Percentiles rank a stretch among this genome's conserved stretches.
Evolutionary conservation across 2,888 invertebrate species (phyloP).

Genomic region (Ptilodon capucinus): DNA sequence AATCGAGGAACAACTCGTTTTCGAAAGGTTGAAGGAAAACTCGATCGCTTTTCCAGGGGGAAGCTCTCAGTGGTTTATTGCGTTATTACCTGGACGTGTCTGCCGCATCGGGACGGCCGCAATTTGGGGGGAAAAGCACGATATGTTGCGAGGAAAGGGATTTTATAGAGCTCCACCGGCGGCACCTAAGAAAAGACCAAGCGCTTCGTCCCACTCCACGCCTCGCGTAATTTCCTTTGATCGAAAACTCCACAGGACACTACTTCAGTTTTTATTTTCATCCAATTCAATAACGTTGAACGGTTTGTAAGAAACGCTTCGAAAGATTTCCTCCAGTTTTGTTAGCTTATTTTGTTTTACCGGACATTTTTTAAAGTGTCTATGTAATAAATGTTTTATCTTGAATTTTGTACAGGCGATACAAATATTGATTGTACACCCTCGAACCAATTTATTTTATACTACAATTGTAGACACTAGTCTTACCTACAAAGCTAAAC

Average conservation of each 20-base stretch:
- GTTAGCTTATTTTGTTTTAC: constrained; percentile 29
- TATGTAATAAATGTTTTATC: constrained; percentile 15
- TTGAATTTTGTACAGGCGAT: not conserved
- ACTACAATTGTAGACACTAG: too few species aligned
- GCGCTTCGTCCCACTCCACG: constrained; percentile 49
- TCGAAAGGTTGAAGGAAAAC: constrained; percentile 78
- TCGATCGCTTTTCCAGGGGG: constrained; percentile 80
- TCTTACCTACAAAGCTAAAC: too few species aligned
- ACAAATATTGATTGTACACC: not conserved
- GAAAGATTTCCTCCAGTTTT: constrained; percentile 34
- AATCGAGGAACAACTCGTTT: constrained; percentile 73
- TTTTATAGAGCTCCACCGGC: constrained; percentile 69
- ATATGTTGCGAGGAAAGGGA: constrained; percentile 77
- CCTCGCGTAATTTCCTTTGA: constrained; percentile 76
- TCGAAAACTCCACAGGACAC: constrained; percentile 69
- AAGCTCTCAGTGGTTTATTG: constrained; percentile 82
- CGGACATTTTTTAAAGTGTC: constrained; percentile 18
- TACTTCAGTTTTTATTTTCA: constrained; percentile 70
- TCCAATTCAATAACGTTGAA: constrained; percentile 68
- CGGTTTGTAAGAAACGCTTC: constrained; percentile 50
- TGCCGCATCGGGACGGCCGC: constrained; percentile 76
- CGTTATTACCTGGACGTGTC: constrained; percentile 83
- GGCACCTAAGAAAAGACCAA: constrained; percentile 64
- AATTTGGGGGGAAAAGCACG: constrained; percentile 78
- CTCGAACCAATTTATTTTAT: too few species aligned